These are phyloP conservation scores for Automeris io DNA, from an alignment of 2,888 invertebrate species.

Conservation along the genomic window DNA sequence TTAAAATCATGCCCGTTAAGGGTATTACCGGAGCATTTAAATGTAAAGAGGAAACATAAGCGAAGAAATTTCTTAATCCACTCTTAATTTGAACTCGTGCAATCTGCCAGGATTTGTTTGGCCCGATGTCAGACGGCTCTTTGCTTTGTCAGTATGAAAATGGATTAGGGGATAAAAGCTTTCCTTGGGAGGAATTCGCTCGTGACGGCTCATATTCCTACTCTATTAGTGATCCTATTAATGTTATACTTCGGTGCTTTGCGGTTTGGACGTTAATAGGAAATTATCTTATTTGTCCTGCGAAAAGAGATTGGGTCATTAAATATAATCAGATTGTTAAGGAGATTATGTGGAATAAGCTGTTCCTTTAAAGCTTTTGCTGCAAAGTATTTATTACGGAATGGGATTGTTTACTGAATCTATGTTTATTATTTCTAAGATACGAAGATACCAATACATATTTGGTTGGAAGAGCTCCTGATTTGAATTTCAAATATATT, in stretches of 20 bases:
- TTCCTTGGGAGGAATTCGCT: slow-evolving; percentile 22
- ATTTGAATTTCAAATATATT: too few relatives aligned
- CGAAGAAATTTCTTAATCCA: slow-evolving; percentile 55
- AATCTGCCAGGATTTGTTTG: slow-evolving; percentile 57
- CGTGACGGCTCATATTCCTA: slow-evolving; percentile 40
- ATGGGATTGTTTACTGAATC: too few relatives aligned
- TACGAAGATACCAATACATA: too few relatives aligned
- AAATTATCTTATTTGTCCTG: not conserved
- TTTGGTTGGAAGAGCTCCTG: too few relatives aligned
- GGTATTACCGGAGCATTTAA: slow-evolving; percentile 26
- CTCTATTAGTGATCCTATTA: slow-evolving; percentile 31
- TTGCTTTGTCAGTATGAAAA: slow-evolving; percentile 60
- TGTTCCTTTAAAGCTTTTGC: too few relatives aligned
- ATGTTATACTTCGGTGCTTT: slow-evolving; percentile 12
- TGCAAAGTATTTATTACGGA: too few relatives aligned
- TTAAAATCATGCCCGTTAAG: slow-evolving; percentile 20
- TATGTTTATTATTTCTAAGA: too few relatives aligned
- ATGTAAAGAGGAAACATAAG: slow-evolving; percentile 31
- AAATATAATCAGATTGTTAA: too few relatives aligned
- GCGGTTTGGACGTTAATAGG: not conserved
- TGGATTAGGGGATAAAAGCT: slow-evolving; percentile 49
- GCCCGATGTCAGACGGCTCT: slow-evolving; percentile 36
- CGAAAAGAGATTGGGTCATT: not conserved
- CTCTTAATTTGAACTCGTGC: slow-evolving; percentile 54
- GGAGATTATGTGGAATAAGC: too few relatives aligned